phyloP scores from a whole-genome alignment of 2,797 vertebrate genomes.

The Euthynnus affinis region DNA sequence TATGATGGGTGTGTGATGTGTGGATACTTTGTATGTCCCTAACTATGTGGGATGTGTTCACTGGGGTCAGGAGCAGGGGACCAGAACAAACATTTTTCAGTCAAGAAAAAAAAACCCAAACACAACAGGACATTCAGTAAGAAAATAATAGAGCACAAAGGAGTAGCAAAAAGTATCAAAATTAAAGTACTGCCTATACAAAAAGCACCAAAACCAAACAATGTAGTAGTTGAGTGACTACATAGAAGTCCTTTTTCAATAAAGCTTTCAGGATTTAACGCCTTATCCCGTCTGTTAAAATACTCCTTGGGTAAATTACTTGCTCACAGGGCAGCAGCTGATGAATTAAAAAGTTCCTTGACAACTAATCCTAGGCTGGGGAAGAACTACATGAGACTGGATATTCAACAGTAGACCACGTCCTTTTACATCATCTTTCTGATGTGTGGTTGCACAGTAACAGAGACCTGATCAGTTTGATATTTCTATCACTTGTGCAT shows the following conservation, averaged over 20 bases:
- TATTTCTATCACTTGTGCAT: not conserved
- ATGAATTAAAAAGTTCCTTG: not conserved
- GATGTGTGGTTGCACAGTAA: not conserved
- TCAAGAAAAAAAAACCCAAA: not conserved
- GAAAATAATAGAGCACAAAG: not conserved
- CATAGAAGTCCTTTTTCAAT: not conserved
- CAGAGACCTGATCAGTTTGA: not conserved
- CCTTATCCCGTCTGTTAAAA: not conserved
- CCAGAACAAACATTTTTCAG: too few species aligned
- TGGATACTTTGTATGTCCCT: not conserved
- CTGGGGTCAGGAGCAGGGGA: not conserved
- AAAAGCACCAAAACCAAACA: not conserved
- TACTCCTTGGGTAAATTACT: not conserved
- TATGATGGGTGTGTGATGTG: not conserved
- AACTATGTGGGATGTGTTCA: not conserved
- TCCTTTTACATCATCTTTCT: not conserved
- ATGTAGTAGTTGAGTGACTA: not conserved
- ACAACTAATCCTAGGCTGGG: not conserved
- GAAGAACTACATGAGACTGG: not conserved
- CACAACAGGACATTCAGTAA: not conserved
- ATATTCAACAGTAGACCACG: not conserved
- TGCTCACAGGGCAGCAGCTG: not conserved
- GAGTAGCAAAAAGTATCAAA: not conserved
- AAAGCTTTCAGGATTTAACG: not conserved
- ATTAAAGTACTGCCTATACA: not conserved